Conservation (phyloP, 1,140 invertebrate species). For the Wasmannia auropunctata region DNA sequence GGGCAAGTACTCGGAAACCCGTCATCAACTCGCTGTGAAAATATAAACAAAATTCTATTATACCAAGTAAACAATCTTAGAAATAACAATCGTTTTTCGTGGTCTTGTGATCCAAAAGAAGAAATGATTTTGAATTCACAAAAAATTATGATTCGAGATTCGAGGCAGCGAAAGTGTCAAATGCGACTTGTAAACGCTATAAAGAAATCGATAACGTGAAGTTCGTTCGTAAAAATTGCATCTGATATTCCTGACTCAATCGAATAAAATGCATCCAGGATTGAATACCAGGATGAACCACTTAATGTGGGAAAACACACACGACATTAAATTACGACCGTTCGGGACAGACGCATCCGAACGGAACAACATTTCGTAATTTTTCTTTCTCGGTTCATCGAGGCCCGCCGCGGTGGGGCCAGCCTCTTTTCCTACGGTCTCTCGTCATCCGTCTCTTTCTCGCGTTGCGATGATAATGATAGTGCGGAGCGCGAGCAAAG, state of each 20-base stretch:
- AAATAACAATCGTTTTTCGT: not conserved
- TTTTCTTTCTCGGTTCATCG: slow-evolving; percentile 21
- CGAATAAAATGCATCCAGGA: not conserved
- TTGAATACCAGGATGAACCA: not conserved
- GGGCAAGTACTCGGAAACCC: no score
- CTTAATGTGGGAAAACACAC: not conserved
- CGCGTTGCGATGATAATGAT: slow-evolving; percentile 79
- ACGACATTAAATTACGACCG: not conserved
- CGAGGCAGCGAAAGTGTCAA: not conserved
- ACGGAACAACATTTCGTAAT: slow-evolving; percentile 28
- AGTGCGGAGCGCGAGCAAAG: slow-evolving; percentile 81
- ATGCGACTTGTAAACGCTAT: not conserved
- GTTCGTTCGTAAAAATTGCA: not conserved
- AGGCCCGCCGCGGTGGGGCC: slow-evolving; percentile 22
- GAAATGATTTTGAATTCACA: not conserved
- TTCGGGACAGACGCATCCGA: not conserved
- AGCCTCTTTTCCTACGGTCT: slow-evolving; percentile 47
- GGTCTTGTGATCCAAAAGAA: not conserved
- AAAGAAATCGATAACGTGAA: no score
- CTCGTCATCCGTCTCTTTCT: slow-evolving; percentile 61
- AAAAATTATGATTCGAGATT: not conserved
- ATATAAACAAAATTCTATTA: not conserved
- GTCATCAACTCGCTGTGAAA: not conserved
- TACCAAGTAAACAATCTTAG: not conserved
- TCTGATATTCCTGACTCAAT: not conserved